Base-by-base conservation (phyloP, 2,113 vertebrate genomes). In the Anthoscopus minutus region DNA sequence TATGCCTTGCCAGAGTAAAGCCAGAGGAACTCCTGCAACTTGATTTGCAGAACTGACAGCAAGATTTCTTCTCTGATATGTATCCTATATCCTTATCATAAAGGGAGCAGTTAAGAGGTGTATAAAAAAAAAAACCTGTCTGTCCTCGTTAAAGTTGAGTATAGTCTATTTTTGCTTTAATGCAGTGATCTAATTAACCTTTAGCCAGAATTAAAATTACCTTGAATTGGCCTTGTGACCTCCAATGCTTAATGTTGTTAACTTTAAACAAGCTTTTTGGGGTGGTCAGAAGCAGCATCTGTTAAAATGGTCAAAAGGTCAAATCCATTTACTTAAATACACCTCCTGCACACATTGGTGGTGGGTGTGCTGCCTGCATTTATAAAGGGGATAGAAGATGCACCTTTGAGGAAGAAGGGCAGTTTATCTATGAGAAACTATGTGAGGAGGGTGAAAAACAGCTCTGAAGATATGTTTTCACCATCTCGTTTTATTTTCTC, bases 121-220 rank as follows among this genome's bases (percentile, higher is more conserved):
- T 88, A 82, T 77, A 51, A 95, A 96, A 71, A 95, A 96, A 15
- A 13, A 42, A 42, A 80, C 23, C 87, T 95, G 93, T 94, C 96
- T 31, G 5, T 92, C 86, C 93, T 97, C 96, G 88, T 98, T 97
- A 76, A 95, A 96, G 92, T 94, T 93, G 94, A 97, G 85, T 89
- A 82, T 96, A 98, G 96, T 97, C 97, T 96, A 96, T 97, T 97
- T 94, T 91, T 97, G 77, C 96, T 98, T 97, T 98, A 98, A 98
- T 97, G 96, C 95, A 98, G 94, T 98, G 97, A 98, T 98, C 97
- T 97, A 98, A 99, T 99, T 98, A 99, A 98, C 97, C 98, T 97
- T 96, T 97, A 61, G 83, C 95, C 91, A 95, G 97, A 97, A 98
- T 98, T 98, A 97, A 96, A 97, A 97, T 94, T 98, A 98, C 98